Evolutionary conservation across 2,113 vertebrate species (phyloP).

Genomic region (Silurus asotus): DNA sequence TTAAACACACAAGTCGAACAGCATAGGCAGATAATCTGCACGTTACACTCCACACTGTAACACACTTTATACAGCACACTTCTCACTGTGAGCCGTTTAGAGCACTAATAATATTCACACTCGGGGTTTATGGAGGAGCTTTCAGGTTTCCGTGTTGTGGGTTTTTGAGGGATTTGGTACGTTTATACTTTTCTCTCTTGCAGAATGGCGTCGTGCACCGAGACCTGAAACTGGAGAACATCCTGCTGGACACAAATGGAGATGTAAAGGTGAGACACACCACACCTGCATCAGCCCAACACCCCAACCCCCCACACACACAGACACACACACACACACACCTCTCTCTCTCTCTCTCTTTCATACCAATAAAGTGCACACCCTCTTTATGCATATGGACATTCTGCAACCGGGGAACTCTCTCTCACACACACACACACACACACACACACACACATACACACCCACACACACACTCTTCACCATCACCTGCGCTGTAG

Average conservation of each 20-base stretch:
- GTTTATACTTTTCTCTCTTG: background rate
- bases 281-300: background rate
- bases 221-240: slow-evolving; percentile 97
- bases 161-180: background rate
- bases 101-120: background rate
- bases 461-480: background rate
- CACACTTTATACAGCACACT: background rate
- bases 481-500: background rate
- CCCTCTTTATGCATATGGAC: slow-evolving; percentile 13
- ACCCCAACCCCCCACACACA: too few species aligned
- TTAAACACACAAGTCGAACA: background rate
- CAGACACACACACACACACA: too few species aligned
- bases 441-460: background rate
- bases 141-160: background rate
- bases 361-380: background rate
- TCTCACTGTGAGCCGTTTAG: background rate
- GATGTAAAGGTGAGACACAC: slow-evolving; percentile 86
- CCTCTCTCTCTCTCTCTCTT: too few species aligned
- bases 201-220: slow-evolving; percentile 95
- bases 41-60: background rate
- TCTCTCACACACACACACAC: background rate
- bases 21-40: background rate
- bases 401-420: background rate
- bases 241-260: slow-evolving; percentile 85
- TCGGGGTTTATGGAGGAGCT: background rate